Evolutionary conservation across 2,797 vertebrate genomes (phyloP).

Genomic region (Synaphobranchus kaupii): DNA sequence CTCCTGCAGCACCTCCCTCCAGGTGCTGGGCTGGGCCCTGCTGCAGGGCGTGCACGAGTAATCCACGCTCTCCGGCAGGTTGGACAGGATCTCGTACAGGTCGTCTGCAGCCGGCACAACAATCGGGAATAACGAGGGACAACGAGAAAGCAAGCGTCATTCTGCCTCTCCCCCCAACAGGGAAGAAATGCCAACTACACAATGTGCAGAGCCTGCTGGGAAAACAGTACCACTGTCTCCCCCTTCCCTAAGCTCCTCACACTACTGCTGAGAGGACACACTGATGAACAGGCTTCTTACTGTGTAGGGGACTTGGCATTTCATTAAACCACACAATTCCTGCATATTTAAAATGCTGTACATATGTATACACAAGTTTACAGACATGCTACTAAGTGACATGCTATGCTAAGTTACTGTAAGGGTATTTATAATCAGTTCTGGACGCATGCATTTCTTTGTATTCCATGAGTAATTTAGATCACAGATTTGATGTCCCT

Average conservation of each 20-base stretch:
- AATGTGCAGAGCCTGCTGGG: not conserved
- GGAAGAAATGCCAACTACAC: not conserved
- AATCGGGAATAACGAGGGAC: not conserved
- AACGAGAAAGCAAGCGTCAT: not conserved
- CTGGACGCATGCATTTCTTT: not conserved
- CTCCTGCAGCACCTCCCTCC: constrained; percentile 76
- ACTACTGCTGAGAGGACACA: not conserved
- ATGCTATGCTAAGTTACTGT: not conserved
- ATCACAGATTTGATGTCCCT: not conserved
- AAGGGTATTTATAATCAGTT: not conserved
- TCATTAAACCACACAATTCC: not conserved
- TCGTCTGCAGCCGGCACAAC: constrained; percentile 73
- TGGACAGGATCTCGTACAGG: constrained; percentile 77
- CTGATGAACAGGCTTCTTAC: not conserved
- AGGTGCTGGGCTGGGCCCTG: constrained; percentile 57
- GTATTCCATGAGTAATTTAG: not conserved
- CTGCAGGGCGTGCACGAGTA: constrained; percentile 83
- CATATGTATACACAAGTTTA: not conserved
- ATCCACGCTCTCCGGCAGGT: constrained; percentile 66
- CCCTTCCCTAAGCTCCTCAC: too few relatives aligned
- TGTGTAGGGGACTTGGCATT: not conserved
- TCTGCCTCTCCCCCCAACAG: not conserved
- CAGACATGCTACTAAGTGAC: not conserved
- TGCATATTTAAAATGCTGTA: not conserved
- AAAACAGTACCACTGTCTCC: not conserved